Percentiles rank a stretch among this genome's conserved stretches.
phyloP scores from a whole-genome alignment of 2,888 invertebrate species.

The Drosophila bunnanda region DNA sequence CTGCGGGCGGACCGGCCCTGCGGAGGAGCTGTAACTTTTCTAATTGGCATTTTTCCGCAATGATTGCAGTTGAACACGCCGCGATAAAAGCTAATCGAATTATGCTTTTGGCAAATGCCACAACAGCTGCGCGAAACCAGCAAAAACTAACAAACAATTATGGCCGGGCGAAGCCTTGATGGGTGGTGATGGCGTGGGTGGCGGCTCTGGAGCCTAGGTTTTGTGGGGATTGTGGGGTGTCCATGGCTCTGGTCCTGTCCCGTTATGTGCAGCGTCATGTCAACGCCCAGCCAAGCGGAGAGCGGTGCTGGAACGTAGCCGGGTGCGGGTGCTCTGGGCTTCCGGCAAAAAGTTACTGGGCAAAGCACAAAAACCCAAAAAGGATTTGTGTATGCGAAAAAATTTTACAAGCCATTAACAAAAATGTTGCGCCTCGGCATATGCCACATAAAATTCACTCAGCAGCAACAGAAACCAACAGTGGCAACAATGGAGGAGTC shows the following conservation, averaged over 20 bases:
- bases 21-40: slow-evolving; percentile 55
- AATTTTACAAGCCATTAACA: slow-evolving; percentile 81
- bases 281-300: slow-evolving; percentile 53
- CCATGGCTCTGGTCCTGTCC: slow-evolving; percentile 12
- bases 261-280: slow-evolving; percentile 63
- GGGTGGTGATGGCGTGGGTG: not conserved
- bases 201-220: not conserved
- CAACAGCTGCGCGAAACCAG: slow-evolving; percentile 38
- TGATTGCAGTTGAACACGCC: slow-evolving; percentile 75
- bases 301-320: slow-evolving; percentile 5
- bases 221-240: slow-evolving; percentile 4
- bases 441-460: slow-evolving; percentile 70
- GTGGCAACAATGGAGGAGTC: slow-evolving; percentile 38
- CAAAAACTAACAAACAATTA: slow-evolving; percentile 52
- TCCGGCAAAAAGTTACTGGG: slow-evolving; percentile 62
- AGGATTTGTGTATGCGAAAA: slow-evolving; percentile 66
- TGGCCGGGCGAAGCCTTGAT: slow-evolving; percentile 16
- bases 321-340: slow-evolving; percentile 29
- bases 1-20: slow-evolving; percentile 3
- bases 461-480: slow-evolving; percentile 34
- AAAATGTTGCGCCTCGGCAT: slow-evolving; percentile 75
- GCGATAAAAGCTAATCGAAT: slow-evolving; percentile 78
- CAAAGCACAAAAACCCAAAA: slow-evolving; percentile 41
- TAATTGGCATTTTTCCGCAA: slow-evolving; percentile 76
- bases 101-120: slow-evolving; percentile 71